Evolutionary conservation across 2,113 vertebrate genomes (phyloP).

Genomic region (Burhinus bistriatus): DNA sequence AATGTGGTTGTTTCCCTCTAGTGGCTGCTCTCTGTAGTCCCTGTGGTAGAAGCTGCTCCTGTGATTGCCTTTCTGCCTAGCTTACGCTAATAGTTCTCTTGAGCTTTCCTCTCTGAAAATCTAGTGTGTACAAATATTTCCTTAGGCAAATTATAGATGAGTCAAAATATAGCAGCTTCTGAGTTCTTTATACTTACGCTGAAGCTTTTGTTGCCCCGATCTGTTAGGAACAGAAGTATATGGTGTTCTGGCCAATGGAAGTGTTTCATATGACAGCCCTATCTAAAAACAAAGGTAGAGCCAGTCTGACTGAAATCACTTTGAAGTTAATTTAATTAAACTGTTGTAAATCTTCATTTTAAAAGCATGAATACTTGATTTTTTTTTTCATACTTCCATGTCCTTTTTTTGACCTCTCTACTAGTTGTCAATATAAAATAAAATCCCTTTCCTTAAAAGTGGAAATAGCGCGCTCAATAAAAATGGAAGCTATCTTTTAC

Average conservation of each 20-base stretch:
- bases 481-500: neutral
- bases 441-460: neutral
- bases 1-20: neutral
- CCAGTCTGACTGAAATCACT: neutral
- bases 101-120: neutral
- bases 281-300: neutral
- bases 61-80: neutral
- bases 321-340: slow-evolving; percentile 5
- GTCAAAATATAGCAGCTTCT: neutral
- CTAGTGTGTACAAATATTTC: neutral
- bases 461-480: neutral
- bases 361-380: neutral
- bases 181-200: neutral
- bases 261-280: neutral
- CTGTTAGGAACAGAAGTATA: neutral
- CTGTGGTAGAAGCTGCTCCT: neutral
- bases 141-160: neutral
- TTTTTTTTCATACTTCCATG: neutral
- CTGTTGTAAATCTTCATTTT: neutral
- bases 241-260: neutral
- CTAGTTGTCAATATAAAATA: neutral
- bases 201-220: neutral
- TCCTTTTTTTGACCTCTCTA: neutral
- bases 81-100: neutral
- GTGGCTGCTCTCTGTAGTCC: neutral